Conservation (phyloP, 1,140 invertebrate genomes). For the Leptonema lineaticorne region DNA sequence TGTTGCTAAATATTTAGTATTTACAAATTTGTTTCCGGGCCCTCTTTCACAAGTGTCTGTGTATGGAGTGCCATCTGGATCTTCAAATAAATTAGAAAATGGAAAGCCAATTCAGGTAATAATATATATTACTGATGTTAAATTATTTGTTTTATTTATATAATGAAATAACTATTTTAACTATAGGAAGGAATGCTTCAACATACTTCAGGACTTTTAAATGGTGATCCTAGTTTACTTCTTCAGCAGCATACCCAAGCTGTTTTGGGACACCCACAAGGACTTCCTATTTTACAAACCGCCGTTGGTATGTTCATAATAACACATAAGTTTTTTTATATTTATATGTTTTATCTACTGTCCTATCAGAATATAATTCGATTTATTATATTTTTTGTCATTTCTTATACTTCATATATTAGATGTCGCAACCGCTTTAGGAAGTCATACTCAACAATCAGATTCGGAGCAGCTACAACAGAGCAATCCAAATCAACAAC, state of each 20-base stretch:
- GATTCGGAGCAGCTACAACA: slow-evolving; percentile 35
- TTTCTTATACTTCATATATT: slow-evolving; percentile 1
- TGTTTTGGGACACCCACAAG: slow-evolving; percentile 41
- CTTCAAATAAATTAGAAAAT: slow-evolving; percentile 56
- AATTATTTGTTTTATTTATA: not conserved
- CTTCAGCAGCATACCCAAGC: slow-evolving; percentile 23
- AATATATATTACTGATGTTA: not conserved
- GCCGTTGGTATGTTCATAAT: slow-evolving; percentile 43
- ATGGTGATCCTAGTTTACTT: slow-evolving; percentile 48
- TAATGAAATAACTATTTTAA: too few species aligned
- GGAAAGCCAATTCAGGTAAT: slow-evolving; percentile 60
- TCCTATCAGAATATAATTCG: too few species aligned
- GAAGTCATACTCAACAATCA: slow-evolving; percentile 50
- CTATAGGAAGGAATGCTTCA: slow-evolving; percentile 52
- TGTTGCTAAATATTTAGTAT: slow-evolving; percentile 67
- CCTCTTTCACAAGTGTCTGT: slow-evolving; percentile 65
- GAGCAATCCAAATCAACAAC: slow-evolving; percentile 26
- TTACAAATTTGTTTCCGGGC: slow-evolving; percentile 65
- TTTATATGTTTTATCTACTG: too few species aligned
- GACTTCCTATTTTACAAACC: slow-evolving; percentile 48
- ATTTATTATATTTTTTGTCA: not conserved
- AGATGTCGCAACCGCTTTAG: slow-evolving; percentile 48
- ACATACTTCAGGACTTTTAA: slow-evolving; percentile 51
- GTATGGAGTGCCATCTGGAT: slow-evolving; percentile 57
- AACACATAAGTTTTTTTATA: too few species aligned